phyloP scores from a whole-genome alignment of 2,888 invertebrate species.

The Himalopsyche tibetana region DNA sequence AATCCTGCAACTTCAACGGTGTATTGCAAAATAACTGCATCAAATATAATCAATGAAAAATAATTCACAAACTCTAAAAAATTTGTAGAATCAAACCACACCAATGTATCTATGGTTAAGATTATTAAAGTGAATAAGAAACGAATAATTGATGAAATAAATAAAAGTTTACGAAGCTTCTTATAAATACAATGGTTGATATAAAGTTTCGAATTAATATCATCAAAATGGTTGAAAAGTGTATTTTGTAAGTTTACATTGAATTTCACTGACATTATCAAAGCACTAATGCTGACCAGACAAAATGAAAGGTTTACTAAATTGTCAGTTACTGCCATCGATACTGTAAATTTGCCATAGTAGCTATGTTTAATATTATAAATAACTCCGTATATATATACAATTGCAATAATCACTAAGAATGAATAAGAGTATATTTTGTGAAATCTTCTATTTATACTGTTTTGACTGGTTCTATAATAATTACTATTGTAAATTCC shows the following conservation, averaged over 20 bases:
- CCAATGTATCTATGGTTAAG: neutral
- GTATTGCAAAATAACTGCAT: conserved; percentile 14
- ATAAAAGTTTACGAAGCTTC: neutral
- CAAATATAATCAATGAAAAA: neutral
- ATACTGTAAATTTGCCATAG: no score
- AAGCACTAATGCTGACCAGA: neutral
- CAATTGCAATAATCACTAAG: no score
- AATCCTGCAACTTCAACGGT: neutral
- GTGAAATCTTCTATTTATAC: no score
- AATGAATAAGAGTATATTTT: no score
- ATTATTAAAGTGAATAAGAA: neutral
- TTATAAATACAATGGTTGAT: neutral
- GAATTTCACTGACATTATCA: neutral
- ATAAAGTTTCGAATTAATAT: neutral
- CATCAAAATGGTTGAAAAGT: neutral
- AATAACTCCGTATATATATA: no score
- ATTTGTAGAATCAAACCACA: neutral
- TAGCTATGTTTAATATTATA: no score
- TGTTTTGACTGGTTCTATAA: no score
- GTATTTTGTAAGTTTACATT: neutral
- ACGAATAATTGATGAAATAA: neutral
- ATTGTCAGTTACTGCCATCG: neutral
- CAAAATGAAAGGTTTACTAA: neutral
- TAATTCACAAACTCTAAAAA: neutral
- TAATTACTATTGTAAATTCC: neutral